Evolutionary conservation across 1,140 invertebrate genomes (phyloP).

Genomic region (Zaprionus nigranus): DNA sequence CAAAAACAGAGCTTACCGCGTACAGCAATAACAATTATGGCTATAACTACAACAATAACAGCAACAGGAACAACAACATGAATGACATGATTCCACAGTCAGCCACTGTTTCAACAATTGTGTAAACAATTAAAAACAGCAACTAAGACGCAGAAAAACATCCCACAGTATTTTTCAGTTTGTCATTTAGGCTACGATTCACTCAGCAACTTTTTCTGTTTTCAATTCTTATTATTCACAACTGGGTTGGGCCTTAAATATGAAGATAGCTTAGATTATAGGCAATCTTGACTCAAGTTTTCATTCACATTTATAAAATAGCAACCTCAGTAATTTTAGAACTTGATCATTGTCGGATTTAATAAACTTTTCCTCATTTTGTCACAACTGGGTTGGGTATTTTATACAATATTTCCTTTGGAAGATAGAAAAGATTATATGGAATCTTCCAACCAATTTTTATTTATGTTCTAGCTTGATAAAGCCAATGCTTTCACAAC

Average conservation of each 20-base stretch:
- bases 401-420: not conserved
- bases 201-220: slow-evolving; percentile 12
- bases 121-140: slow-evolving; percentile 52
- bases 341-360: not conserved
- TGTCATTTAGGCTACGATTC: slow-evolving; percentile 6
- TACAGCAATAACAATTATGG: slow-evolving; percentile 20
- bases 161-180: slow-evolving; percentile 23
- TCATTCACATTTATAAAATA: not conserved
- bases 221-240: slow-evolving; percentile 1
- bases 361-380: not conserved
- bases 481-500: no score
- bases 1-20: slow-evolving; percentile 34
- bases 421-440: not conserved
- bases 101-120: slow-evolving; percentile 49
- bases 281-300: not conserved
- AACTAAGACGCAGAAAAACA: slow-evolving; percentile 30
- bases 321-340: not conserved
- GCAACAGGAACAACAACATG: not conserved
- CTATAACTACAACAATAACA: slow-evolving; percentile 30
- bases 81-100: slow-evolving; percentile 1
- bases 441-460: not conserved
- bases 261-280: not conserved
- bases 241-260: not conserved
- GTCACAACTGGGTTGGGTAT: not conserved
- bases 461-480: no score